Base-by-base conservation (phyloP, 2,888 invertebrate species). In the Oxyteleia sp. region DNA sequence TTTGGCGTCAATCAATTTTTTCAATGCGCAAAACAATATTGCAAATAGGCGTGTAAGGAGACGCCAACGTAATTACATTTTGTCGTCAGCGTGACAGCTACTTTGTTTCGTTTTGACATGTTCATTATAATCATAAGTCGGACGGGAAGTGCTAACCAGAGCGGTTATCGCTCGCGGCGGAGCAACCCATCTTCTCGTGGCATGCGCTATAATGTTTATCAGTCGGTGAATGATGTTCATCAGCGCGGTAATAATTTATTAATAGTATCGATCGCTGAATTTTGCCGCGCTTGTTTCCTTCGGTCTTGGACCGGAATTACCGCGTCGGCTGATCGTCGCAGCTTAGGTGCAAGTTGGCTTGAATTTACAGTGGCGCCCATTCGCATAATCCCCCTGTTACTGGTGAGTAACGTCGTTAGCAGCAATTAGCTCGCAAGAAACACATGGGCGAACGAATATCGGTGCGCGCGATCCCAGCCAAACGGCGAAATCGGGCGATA, bases 391-490 rank as follows among this genome's bases (percentile, higher is more conserved):
- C 86, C 86, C n/a, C n/a, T n/a, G n/a, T n/a, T 87, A 89, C 84
- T 63, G 82, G 80, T 87, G 88, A 88, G 84, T 89, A 90, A 90
- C 90, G 90, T 89, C 88, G 87, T 87, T 89, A 87, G 86, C 86
- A 86, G 89, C 90, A 92, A 92, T 92, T 92, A 92, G 90, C 90
- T 89, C 86, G 87, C 87, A 86, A 87, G 88, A 87, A 89, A 89
- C 86, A 89, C 87, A 87, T 69, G 86, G 86, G 72, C 86, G 78
- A 89, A 87, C 87, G 88, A 89, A 89, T 90, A 89, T 88, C 89
- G 86, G n/a, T n/a, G 82, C 76, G 63, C 72, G 74, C 53, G 78
- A 45, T 66, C 59, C 79, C 79, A 53, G 64, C 53, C 74, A 64
- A 69, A 82, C 45, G 51, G 66, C 18, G 68, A 59, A 32, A 69